Evolutionary conservation across 1,140 invertebrate species (phyloP), one percentile per base, ranked within the genome.

Genomic region (Lepidotrigona ventralis): DNA sequence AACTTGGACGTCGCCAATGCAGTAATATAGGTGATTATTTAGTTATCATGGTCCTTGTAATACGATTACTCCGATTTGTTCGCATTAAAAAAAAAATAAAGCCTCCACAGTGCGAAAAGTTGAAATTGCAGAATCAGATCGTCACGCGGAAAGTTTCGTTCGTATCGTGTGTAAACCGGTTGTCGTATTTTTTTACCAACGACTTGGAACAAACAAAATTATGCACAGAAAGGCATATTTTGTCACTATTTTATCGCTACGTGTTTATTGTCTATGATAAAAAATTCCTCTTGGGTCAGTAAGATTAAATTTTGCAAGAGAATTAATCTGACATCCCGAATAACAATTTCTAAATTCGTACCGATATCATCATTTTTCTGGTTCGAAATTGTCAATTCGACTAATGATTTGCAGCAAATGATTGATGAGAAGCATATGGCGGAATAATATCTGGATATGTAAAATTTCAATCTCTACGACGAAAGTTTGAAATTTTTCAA

Each of bases 301-400:
- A 9, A 66, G 26, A 29, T 19, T 66, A 39, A 39, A 23, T 33
- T 39, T 23, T 69, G 19, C 39, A 14, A n/a, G n/a, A n/a, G 39
- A 39, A 21, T 68, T 12, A 21, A 23, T 68, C 66, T 39, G 12
- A 46, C 0, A 46, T 39, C 33, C 2, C 66, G 66, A 68, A 68
- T 70, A 46, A 70, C n/a, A 70, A 23, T 73, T 51, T 54, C 26
- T 54, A 56, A 73, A 54, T 73, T 33, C 71, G 51, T 54, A 53
- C 33, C 33, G 63, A 33, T 19, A 33, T 56, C n/a, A 15, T 53
- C 29, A 68, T 68, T 78, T 68, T 78, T 68, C 75, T 29, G 21
- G 29, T 39, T 29, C 51, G 5, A 23, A 77, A 68, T 39, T 53
- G 26, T n/a, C n/a, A n/a, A n/a, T 66, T 33, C 21, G 33, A 64